These are phyloP conservation scores for Microcaecilia unicolor DNA, from an alignment of 2,797 vertebrate species.

Conservation along the genomic window DNA sequence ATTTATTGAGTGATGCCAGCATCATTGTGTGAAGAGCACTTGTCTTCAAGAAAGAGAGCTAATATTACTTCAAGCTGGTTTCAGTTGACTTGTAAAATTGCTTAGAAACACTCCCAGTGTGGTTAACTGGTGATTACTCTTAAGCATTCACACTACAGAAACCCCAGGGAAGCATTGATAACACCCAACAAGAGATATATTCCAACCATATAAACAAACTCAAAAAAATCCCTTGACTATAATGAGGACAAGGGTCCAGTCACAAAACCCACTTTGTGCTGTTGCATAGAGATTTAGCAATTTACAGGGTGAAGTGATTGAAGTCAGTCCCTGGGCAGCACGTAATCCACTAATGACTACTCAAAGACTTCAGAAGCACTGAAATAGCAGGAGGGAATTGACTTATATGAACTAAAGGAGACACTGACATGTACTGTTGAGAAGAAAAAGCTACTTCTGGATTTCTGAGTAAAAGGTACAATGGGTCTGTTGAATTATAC, in stretches of 20 bases:
- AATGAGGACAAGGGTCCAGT: constrained; percentile 40
- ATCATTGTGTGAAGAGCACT: constrained; percentile 53
- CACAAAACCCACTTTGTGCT: constrained; percentile 40
- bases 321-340: constrained; percentile 45
- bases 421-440: constrained; percentile 34
- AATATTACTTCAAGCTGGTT: constrained; percentile 63
- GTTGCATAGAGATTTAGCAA: constrained; percentile 43
- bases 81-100: constrained; percentile 57
- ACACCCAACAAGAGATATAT: constrained; percentile 41
- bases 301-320: constrained; percentile 58
- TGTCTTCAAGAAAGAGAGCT: constrained; percentile 50
- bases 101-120: constrained; percentile 39
- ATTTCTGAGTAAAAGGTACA: constrained; percentile 34
- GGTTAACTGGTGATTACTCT: constrained; percentile 58
- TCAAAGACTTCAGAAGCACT: constrained; percentile 33
- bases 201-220: constrained; percentile 47
- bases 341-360: constrained; percentile 54
- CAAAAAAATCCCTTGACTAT: constrained; percentile 31
- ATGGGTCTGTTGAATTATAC: too few species aligned
- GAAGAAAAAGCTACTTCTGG: constrained; percentile 33
- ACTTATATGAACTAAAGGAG: constrained; percentile 42
- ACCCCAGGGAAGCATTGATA: constrained; percentile 52
- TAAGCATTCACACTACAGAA: constrained; percentile 53
- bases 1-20: constrained; percentile 59
- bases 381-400: constrained; percentile 37